Evolutionary conservation across 2,113 vertebrate genomes (phyloP).

Genomic region (Epinephelus cyanopodus): DNA sequence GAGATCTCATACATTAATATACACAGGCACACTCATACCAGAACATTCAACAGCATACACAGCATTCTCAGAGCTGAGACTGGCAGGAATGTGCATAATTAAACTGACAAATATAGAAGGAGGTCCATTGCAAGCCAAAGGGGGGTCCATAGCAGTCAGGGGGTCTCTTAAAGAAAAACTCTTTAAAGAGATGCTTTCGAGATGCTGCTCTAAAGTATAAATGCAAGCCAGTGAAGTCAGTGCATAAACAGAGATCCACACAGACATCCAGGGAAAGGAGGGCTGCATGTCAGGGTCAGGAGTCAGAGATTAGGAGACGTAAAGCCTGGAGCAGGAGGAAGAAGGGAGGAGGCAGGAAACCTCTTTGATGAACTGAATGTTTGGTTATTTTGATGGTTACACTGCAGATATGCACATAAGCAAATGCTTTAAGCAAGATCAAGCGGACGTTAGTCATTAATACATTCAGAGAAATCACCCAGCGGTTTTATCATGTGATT

Average conservation of each 20-base stretch:
- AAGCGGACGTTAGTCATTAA: background rate
- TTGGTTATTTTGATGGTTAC: slow-evolving; percentile 19
- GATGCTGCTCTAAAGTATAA: slow-evolving; percentile 31
- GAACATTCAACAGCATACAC: slow-evolving; percentile 10
- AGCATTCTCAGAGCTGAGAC: slow-evolving; percentile 18
- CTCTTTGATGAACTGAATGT: slow-evolving; percentile 82
- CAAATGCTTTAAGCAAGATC: background rate
- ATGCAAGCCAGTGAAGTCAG: slow-evolving; percentile 47
- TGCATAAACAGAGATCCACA: slow-evolving; percentile 60
- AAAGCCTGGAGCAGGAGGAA: slow-evolving; percentile 38
- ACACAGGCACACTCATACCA: slow-evolving; percentile 13
- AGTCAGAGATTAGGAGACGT: slow-evolving; percentile 35
- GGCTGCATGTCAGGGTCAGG: slow-evolving; percentile 64
- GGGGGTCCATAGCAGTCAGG: slow-evolving; percentile 25
- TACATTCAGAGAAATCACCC: slow-evolving; percentile 22
- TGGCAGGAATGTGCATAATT: slow-evolving; percentile 30
- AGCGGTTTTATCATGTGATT: slow-evolving; percentile 4
- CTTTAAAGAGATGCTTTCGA: slow-evolving; percentile 41
- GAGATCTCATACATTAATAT: slow-evolving; percentile 65
- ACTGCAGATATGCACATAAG: background rate
- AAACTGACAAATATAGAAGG: slow-evolving; percentile 13
- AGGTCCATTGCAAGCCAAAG: slow-evolving; percentile 37
- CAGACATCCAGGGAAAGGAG: slow-evolving; percentile 48
- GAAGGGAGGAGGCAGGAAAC: slow-evolving; percentile 21
- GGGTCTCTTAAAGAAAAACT: slow-evolving; percentile 33